Conservation (phyloP, 2,888 invertebrate genomes). For the Volucella inanis region DNA sequence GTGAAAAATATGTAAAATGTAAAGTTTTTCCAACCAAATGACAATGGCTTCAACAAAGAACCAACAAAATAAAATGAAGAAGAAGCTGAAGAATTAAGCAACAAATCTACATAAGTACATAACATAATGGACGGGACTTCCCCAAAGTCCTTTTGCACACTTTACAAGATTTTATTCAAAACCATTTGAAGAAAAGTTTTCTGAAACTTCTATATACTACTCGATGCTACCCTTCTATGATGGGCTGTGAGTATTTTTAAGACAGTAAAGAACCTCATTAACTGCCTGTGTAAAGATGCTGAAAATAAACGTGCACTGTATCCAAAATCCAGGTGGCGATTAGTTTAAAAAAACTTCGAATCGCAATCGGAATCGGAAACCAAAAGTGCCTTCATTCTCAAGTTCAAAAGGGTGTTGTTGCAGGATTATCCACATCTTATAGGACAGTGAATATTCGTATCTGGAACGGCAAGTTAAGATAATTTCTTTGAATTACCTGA, state of each 20-base stretch:
- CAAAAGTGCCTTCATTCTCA: constrained; percentile 1
- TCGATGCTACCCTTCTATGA: not conserved
- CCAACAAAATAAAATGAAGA: not conserved
- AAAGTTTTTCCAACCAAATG: constrained; percentile 30
- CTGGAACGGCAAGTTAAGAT: not conserved
- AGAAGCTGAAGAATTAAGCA: constrained; percentile 36
- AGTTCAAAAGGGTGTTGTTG: not conserved
- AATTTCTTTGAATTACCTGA: constrained; percentile 18
- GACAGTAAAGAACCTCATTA: constrained; percentile 49
- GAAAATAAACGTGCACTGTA: constrained; percentile 12
- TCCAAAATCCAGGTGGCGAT: constrained; percentile 10
- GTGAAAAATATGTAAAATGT: constrained; percentile 22
- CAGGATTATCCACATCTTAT: not conserved
- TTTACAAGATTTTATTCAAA: constrained; percentile 65
- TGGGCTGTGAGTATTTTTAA: constrained; percentile 6
- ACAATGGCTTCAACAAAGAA: not conserved
- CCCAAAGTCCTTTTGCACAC: constrained; percentile 44
- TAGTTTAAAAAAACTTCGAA: not conserved
- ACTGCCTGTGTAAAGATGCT: constrained; percentile 6
- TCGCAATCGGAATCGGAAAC: not conserved
- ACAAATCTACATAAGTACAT: constrained; percentile 70
- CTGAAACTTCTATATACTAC: not conserved
- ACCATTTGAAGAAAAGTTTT: constrained; percentile 60
- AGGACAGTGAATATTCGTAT: not conserved
- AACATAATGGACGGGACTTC: constrained; percentile 17